Base-by-base conservation (phyloP, 2,113 vertebrate species). In the Hemiscyllium ocellatum region DNA sequence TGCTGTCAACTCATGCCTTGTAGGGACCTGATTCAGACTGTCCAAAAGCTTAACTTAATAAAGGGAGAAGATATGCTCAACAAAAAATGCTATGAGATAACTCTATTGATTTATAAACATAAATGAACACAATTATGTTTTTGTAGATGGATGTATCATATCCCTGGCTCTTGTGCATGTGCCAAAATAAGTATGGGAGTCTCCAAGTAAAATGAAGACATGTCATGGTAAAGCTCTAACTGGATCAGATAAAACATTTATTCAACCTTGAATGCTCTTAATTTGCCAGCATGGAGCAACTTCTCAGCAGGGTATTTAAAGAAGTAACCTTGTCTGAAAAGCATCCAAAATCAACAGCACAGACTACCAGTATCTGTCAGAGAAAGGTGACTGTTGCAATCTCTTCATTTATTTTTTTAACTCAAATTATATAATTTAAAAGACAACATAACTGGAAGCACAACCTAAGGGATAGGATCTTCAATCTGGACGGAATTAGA, bases 221-320 rank as follows among this genome's bases (percentile, higher is more conserved):
- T 66, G 61, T 93, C 89, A 37, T 5, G 61, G 22, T 22, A 93
- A 66, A 3, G 17, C 20, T 93, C 61, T 66, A 91, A 91, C 89
- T 65, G 89, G 56, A 90, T 90, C 56, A 91, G 89, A 93, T 93
- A 93, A 93, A 93, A 37, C 61, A 93, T 93, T 93, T 61, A 42
- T 93, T 93, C 20, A 61, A 93, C 89, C 61, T 93, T 93, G 89
- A 93, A 93, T 37, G 37, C 66, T 93, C 61, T 93, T 20, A 22
- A n/a, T 65, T 66, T 93, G 89, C 61, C 56, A 66, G n/a, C 89
- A 93, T 20, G 61, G 61, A n/a, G 89, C 33, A 91, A n/a, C 33
- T 68, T 66, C 33, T 93, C 61, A 93, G 89, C 61, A 68, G 61
- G 89, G 66, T 66, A 66, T 37, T 66, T 93, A 93, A 93, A 66